phyloP scores from a whole-genome alignment of 2,797 vertebrate genomes.

The Poeciliopsis gracilis region DNA sequence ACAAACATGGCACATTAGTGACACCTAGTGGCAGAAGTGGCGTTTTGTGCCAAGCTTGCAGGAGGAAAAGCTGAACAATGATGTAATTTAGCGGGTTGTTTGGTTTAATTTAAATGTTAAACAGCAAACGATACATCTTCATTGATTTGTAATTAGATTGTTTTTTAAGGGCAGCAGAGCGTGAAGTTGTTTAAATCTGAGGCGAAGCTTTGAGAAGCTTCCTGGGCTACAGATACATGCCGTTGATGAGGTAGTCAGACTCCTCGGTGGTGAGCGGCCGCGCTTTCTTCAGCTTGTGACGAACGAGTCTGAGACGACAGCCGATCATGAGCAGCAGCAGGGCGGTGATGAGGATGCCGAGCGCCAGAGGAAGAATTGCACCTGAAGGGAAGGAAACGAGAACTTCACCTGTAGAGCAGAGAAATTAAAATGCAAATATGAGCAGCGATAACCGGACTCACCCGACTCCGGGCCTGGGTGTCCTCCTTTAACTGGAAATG shows the following conservation, averaged over 20 bases:
- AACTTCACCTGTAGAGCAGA: neutral
- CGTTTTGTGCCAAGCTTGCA: slow-evolving; percentile 11
- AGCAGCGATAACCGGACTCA: slow-evolving; percentile 53
- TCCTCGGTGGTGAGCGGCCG: slow-evolving; percentile 96
- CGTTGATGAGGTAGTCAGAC: slow-evolving; percentile 99
- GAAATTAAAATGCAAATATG: too few relatives aligned
- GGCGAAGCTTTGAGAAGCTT: slow-evolving; percentile 15
- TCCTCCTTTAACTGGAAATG: slow-evolving; percentile 71
- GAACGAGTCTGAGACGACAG: slow-evolving; percentile 90
- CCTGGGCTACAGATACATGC: slow-evolving; percentile 91
- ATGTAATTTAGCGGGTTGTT: neutral
- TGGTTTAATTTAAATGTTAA: neutral
- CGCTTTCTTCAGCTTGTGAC: slow-evolving; percentile 93
- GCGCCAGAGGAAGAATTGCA: slow-evolving; percentile 91
- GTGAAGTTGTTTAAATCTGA: neutral
- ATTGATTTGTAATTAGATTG: slow-evolving; percentile 16
- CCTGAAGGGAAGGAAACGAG: slow-evolving; percentile 72
- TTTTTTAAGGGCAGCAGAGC: slow-evolving; percentile 19
- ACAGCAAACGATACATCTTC: slow-evolving; percentile 11
- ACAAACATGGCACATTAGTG: slow-evolving; percentile 45
- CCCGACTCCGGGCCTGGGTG: slow-evolving; percentile 91
- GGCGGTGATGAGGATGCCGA: slow-evolving; percentile 92
- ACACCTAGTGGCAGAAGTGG: slow-evolving; percentile 54
- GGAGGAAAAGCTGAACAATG: slow-evolving; percentile 18
- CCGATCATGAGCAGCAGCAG: slow-evolving; percentile 93